phyloP scores from a whole-genome alignment of 2,797 vertebrate genomes.

The Cirrhinus mrigala region DNA sequence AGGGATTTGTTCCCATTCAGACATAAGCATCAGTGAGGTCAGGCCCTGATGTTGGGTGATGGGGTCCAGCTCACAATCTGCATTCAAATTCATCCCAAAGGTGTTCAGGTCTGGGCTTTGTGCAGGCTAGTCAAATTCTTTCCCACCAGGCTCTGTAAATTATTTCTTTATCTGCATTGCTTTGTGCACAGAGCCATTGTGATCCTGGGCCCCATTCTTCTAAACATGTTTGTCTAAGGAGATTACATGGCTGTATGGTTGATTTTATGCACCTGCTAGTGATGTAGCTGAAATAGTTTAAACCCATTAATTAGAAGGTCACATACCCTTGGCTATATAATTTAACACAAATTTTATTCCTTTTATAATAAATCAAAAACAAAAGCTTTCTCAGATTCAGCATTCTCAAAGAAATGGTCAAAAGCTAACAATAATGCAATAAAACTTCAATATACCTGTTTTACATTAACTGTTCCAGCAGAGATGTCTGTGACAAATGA shows the following conservation, averaged over 20 bases:
- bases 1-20: constrained; percentile 4
- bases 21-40: constrained; percentile 27
- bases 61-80: constrained; percentile 17
- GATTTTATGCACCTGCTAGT: constrained; percentile 41
- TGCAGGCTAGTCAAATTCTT: constrained; percentile 17
- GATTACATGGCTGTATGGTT: constrained; percentile 33
- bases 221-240: constrained; percentile 30
- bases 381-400: background rate
- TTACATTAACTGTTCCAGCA: constrained; percentile 52
- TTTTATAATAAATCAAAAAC: background rate
- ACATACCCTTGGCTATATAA: background rate
- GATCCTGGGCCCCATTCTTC: constrained; percentile 26
- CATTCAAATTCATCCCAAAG: constrained; percentile 29
- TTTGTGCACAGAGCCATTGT: constrained; percentile 24
- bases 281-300: constrained; percentile 15
- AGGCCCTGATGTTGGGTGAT: constrained; percentile 1
- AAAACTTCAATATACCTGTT: background rate
- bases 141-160: constrained; percentile 32
- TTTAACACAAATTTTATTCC: background rate
- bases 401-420: constrained; percentile 1
- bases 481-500: constrained; percentile 47
- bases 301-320: constrained; percentile 15
- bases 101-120: constrained; percentile 35
- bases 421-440: background rate
- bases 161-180: constrained; percentile 30